phyloP scores from a whole-genome alignment of 1,140 invertebrate species.

The Hylaeus anthracinus region DNA sequence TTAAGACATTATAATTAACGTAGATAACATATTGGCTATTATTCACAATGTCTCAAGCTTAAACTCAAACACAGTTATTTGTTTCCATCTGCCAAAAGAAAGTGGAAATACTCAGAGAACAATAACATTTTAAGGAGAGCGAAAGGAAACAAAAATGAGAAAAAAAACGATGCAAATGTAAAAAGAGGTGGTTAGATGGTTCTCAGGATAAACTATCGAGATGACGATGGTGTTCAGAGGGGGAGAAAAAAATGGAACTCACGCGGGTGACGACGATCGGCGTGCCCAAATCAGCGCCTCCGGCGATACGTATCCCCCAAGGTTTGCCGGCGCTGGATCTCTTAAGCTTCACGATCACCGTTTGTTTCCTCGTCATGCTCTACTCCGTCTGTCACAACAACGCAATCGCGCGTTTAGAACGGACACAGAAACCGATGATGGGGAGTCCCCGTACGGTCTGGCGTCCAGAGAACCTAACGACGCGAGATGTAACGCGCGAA shows the following conservation, averaged over 20 bases:
- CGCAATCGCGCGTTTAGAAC: conserved; percentile 23
- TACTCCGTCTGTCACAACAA: conserved; percentile 44
- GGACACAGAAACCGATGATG: background rate
- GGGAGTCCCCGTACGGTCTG: too few species aligned
- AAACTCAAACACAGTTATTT: too few species aligned
- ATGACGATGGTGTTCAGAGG: too few species aligned
- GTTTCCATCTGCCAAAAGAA: too few species aligned
- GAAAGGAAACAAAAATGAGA: background rate
- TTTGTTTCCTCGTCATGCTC: conserved; percentile 84
- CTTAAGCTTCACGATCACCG: conserved; percentile 87
- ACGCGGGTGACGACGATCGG: conserved; percentile 95
- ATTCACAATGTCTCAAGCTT: too few species aligned
- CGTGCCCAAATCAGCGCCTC: conserved; percentile 93
- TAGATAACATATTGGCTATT: too few species aligned
- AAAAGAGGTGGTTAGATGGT: too few species aligned
- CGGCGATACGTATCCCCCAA: conserved; percentile 95
- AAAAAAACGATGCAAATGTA: background rate
- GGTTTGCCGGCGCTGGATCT: conserved; percentile 88
- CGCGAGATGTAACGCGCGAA: background rate
- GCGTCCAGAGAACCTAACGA: background rate
- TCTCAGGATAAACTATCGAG: too few species aligned
- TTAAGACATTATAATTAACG: too few species aligned
- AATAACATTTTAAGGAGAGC: too few species aligned
- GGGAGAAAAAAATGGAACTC: conserved; percentile 76
- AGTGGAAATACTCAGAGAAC: too few species aligned